Evolutionary conservation across 92 coral and sea anemone species (phyloP).

Genomic region (Umimayanthus chanpuru): DNA sequence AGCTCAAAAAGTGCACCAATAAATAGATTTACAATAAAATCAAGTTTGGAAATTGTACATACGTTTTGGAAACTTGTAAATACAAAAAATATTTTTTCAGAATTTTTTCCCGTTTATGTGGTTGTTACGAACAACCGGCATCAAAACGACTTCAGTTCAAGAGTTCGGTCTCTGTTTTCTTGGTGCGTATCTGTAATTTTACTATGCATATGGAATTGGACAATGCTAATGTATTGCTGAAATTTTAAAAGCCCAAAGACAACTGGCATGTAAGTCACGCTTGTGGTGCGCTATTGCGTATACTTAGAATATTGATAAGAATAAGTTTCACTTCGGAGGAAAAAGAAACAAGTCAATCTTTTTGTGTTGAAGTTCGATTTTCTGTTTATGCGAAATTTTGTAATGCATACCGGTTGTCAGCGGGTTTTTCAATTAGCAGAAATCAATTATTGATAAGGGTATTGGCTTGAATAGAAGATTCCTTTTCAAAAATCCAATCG

Average conservation of each 20-base stretch:
- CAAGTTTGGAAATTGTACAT: slow-evolving; percentile 9
- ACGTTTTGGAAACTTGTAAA: not conserved
- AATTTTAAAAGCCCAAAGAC: not conserved
- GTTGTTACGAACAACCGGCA: not conserved
- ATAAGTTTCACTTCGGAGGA: too few relatives aligned
- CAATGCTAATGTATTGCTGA: too few relatives aligned
- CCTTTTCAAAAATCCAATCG: too few relatives aligned
- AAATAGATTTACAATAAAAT: not conserved
- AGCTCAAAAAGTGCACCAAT: not conserved
- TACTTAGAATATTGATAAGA: too few relatives aligned
- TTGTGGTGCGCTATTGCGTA: not conserved
- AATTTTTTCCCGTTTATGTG: not conserved
- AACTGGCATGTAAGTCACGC: not conserved
- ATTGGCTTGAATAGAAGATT: too few relatives aligned
- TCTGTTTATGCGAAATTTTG: too few relatives aligned
- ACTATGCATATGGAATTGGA: not conserved
- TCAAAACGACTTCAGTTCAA: not conserved
- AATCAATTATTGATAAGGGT: too few relatives aligned
- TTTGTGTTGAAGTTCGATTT: too few relatives aligned
- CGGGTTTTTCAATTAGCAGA: too few relatives aligned
- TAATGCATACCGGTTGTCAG: too few relatives aligned
- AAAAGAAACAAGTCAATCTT: too few relatives aligned
- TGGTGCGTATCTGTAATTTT: not conserved
- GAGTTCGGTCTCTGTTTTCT: slow-evolving; percentile 20
- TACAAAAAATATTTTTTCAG: not conserved